These are phyloP conservation scores for Sander vitreus DNA, from an alignment of 2,113 vertebrate genomes.

Conservation along the genomic window DNA sequence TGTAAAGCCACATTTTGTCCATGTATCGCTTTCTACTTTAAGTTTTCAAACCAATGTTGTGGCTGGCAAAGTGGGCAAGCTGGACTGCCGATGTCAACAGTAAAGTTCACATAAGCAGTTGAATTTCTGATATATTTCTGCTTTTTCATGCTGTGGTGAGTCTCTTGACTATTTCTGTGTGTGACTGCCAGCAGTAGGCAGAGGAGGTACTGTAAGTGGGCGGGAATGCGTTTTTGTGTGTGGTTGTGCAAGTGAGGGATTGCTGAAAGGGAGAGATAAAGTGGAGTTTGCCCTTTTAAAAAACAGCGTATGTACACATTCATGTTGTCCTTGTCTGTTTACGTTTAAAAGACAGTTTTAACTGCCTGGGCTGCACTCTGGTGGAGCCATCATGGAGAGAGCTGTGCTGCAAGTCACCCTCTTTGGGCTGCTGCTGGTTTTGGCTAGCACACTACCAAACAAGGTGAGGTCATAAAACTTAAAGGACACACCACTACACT, in stretches of 20 bases:
- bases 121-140: background rate
- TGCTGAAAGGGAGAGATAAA: background rate
- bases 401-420: conserved; percentile 44
- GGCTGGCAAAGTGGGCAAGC: background rate
- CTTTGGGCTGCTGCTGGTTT: conserved; percentile 63
- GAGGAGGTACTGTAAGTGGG: background rate
- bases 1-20: background rate
- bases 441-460: conserved; percentile 45
- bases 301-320: background rate
- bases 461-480: conserved; percentile 58
- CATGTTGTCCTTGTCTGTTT: conserved; percentile 10
- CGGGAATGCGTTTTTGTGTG: background rate
- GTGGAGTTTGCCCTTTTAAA: conserved; percentile 27
- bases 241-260: background rate
- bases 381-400: conserved; percentile 57
- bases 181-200: background rate
- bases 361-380: conserved; percentile 18
- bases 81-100: background rate
- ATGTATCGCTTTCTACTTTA: background rate
- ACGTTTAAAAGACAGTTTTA: conserved; percentile 51
- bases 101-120: background rate
- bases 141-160: background rate
- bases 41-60: background rate
- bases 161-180: background rate
- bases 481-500: background rate